phyloP scores from a whole-genome alignment of 2,888 invertebrate genomes.

The Helicoverpa assulta region DNA sequence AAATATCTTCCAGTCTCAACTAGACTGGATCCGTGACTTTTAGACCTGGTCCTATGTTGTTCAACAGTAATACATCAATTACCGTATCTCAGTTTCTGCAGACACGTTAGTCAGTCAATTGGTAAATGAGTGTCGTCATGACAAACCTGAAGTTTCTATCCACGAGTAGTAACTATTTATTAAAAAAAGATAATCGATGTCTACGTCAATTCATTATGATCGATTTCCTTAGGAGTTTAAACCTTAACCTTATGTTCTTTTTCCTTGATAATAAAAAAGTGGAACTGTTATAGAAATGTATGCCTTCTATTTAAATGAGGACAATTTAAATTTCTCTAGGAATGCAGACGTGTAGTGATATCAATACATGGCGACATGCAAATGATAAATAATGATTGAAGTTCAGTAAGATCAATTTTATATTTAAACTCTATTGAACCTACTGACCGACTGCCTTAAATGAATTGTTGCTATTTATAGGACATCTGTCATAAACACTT shows the following conservation, averaged over 20 bases:
- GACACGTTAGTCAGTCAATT: neutral
- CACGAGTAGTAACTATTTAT: neutral
- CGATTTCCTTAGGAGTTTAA: neutral
- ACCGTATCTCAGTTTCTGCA: neutral
- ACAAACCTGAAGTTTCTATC: slow-evolving; percentile 6
- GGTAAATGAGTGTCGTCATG: slow-evolving; percentile 13
- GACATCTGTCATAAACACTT: neutral
- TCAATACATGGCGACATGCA: slow-evolving; percentile 16
- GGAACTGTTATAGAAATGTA: neutral
- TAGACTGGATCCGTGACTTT: too few relatives aligned
- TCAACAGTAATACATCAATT: too few relatives aligned
- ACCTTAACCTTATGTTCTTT: neutral
- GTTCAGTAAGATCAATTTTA: slow-evolving; percentile 33
- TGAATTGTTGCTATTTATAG: neutral
- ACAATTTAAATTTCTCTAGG: neutral
- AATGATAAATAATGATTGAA: slow-evolving; percentile 32
- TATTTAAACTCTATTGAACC: slow-evolving; percentile 27
- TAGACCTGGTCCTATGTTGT: too few relatives aligned
- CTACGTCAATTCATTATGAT: neutral
- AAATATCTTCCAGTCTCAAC: too few relatives aligned
- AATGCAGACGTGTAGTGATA: slow-evolving; percentile 1
- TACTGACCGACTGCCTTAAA: slow-evolving; percentile 29
- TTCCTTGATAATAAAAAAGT: neutral
- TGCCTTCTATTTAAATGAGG: neutral
- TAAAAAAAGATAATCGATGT: neutral